These are phyloP conservation scores for Trogon surrucura DNA, from an alignment of 2,113 vertebrate species.

Conservation along the genomic window DNA sequence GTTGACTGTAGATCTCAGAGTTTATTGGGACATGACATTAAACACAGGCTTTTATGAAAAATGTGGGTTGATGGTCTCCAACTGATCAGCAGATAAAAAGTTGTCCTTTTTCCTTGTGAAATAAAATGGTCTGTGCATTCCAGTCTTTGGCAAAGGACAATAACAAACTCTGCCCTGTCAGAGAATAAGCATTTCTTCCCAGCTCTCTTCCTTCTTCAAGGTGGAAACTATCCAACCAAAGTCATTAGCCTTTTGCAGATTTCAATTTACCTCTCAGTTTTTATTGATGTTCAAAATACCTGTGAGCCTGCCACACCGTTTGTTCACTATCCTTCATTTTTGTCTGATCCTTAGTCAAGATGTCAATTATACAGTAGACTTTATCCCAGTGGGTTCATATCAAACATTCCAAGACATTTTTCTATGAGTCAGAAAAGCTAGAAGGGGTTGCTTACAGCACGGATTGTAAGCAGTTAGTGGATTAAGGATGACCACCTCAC, in stretches of 20 bases:
- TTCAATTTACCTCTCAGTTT: neutral
- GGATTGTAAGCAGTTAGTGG: neutral
- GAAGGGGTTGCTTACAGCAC: neutral
- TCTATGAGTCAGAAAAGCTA: neutral
- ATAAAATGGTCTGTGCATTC: neutral
- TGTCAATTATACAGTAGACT: accelerated
- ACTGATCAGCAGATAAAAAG: neutral
- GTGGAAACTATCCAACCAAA: neutral
- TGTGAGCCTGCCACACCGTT: neutral
- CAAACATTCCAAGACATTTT: neutral
- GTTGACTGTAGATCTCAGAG: neutral
- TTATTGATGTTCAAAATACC: neutral
- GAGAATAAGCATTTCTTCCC: neutral
- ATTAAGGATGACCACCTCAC: neutral
- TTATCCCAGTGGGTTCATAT: neutral
- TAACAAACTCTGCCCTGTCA: neutral
- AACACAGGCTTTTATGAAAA: neutral
- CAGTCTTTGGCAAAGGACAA: neutral
- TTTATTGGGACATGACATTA: neutral
- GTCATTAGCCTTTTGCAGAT: neutral
- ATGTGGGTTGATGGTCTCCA: neutral
- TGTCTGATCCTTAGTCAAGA: neutral
- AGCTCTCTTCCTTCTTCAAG: neutral
- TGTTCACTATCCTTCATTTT: neutral
- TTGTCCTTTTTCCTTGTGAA: neutral